Percentiles rank a stretch among this genome's conserved stretches.
phyloP scores from a whole-genome alignment of 2,113 vertebrate genomes.

The Mustela lutreola region DNA sequence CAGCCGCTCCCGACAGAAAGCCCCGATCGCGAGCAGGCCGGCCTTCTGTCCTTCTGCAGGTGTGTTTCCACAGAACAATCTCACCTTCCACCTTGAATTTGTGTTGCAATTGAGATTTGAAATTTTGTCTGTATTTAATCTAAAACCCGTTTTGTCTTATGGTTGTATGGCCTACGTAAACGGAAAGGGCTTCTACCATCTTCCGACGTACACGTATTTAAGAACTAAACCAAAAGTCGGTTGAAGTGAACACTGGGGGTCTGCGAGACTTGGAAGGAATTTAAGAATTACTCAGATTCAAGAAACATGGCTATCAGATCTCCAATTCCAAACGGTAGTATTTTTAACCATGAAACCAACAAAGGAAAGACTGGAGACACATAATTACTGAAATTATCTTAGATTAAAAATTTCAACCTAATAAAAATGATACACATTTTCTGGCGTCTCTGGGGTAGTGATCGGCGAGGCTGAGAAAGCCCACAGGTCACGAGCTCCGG shows the following conservation, averaged over 20 bases:
- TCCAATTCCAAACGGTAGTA: neutral
- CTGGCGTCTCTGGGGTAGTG: neutral
- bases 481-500: fast-evolving
- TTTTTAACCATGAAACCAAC: neutral
- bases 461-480: neutral
- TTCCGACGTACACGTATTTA: fast-evolving
- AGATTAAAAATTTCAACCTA: neutral
- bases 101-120: neutral
- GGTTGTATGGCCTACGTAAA: neutral
- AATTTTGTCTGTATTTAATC: neutral
- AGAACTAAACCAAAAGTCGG: neutral
- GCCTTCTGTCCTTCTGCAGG: neutral
- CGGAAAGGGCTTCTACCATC: neutral
- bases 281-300: neutral
- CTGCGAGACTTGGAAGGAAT: neutral
- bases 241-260: neutral
- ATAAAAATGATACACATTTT: fast-evolving
- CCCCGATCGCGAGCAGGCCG: fast-evolving
- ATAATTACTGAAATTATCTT: neutral
- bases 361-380: neutral
- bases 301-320: neutral
- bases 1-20: neutral
- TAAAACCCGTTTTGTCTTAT: neutral
- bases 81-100: neutral
- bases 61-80: neutral